A percentile compares a stretch with the other conserved stretches of the same genome.
Conservation (phyloP, 2,797 vertebrate genomes). For the Parambassis ranga region DNA sequence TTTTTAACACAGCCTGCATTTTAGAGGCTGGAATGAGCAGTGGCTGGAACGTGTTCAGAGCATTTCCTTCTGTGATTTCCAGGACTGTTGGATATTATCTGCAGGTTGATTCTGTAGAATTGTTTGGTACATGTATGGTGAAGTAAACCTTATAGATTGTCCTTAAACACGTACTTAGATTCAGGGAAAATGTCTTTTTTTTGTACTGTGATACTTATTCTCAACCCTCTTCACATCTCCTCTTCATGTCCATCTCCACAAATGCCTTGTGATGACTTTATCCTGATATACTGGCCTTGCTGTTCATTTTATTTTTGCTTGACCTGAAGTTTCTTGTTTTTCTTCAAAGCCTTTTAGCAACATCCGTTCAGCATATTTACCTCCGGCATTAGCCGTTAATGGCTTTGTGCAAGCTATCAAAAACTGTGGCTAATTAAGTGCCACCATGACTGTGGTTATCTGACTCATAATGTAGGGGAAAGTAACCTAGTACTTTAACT, state of each 20-base stretch:
- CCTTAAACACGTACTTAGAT: background rate
- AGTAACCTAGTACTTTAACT: background rate
- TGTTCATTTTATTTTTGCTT: conserved; percentile 26
- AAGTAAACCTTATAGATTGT: too few species aligned
- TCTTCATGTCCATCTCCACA: background rate
- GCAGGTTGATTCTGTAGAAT: too few species aligned
- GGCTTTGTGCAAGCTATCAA: conserved; percentile 23
- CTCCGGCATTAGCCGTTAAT: conserved; percentile 22
- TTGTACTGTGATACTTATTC: too few species aligned
- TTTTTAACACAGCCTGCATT: background rate
- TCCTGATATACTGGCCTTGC: background rate
- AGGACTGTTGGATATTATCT: too few species aligned
- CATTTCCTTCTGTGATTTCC: background rate
- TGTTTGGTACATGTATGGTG: too few species aligned
- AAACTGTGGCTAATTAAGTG: conserved; percentile 25
- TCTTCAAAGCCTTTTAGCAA: background rate
- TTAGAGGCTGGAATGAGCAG: background rate
- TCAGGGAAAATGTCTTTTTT: background rate
- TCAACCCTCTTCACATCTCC: background rate
- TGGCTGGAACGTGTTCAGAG: background rate
- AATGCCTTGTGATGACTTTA: conserved; percentile 20
- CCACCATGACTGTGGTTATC: conserved; percentile 7
- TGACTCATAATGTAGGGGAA: background rate
- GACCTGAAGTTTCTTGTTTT: conserved; percentile 9
- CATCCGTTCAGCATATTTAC: conserved; percentile 23